A percentile compares a stretch with the other conserved stretches of the same genome.
Conservation (phyloP, 2,888 invertebrate species). For the Drosophila melanosoma region DNA sequence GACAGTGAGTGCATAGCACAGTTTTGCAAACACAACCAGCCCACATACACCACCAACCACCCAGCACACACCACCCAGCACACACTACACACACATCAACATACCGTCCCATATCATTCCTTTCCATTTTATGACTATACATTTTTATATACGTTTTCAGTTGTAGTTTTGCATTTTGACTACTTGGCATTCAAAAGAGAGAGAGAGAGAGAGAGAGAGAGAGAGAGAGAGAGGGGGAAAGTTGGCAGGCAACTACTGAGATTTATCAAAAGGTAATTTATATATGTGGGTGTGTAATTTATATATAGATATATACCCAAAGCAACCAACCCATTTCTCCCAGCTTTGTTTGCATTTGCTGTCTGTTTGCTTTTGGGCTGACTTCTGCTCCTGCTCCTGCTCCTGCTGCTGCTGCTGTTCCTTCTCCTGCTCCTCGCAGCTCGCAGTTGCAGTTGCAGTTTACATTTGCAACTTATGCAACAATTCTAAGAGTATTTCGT, state of each 20-base stretch:
- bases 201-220: neutral
- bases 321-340: neutral
- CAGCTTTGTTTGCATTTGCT: slow-evolving; percentile 51
- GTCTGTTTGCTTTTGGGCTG: slow-evolving; percentile 45
- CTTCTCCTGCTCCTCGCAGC: neutral
- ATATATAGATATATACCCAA: slow-evolving; percentile 59
- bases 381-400: slow-evolving; percentile 3
- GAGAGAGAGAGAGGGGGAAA: neutral
- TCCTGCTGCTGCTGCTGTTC: neutral
- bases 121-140: slow-evolving; percentile 30
- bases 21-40: slow-evolving; percentile 28
- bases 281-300: slow-evolving; percentile 79
- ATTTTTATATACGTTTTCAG: slow-evolving; percentile 66
- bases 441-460: slow-evolving; percentile 25
- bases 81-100: neutral
- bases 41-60: neutral
- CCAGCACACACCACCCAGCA: too few species aligned
- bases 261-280: slow-evolving; percentile 85
- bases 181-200: slow-evolving; percentile 23
- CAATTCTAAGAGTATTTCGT: slow-evolving; percentile 81
- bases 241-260: slow-evolving; percentile 77
- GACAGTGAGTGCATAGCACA: slow-evolving; percentile 54
- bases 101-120: neutral
- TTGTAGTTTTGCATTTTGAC: slow-evolving; percentile 45
- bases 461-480: slow-evolving; percentile 60